Base-by-base conservation (phyloP, 2,113 vertebrate genomes). In the Indicator indicator region DNA sequence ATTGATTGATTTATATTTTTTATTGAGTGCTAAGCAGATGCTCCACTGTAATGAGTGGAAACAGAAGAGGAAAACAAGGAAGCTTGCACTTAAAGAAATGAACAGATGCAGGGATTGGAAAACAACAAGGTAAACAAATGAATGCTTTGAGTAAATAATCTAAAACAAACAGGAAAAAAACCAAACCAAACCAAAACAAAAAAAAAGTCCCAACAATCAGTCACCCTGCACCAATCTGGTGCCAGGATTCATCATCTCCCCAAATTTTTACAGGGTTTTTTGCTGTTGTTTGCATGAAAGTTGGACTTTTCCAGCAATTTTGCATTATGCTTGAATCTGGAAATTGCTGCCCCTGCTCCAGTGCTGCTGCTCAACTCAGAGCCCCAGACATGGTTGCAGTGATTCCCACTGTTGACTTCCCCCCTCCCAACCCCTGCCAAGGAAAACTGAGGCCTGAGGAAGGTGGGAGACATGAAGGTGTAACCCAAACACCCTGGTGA, bases 101-200 rank as follows among this genome's bases (percentile, higher is more conserved):
- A 98, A 94, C 97, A 98, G 97, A 97, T 97, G 97, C 70, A 95
- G 75, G 36, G 71, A 97, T 86, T 92, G 74, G 93, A 97, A 97
- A 95, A 97, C 88, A 97, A 94, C 80, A 70, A 93, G 78, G 59
- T 96, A 97, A 97, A 96, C 93, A 97, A 98, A 97, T 93, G 96
- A 97, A 95, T 83, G 75, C 73, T 91, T 95, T 50, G 81, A 89
- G 90, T 89, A 95, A 96, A 92, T 89, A 97, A 77, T 28, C 56
- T 80, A 76, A 93, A 92, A 93, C 83, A 94, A 96, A 87, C 83
- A 86, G 38, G 3, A 42, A 42, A 63, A 44, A 48, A 12, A 11
- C 46, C 5, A 3, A 56, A 30, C 13, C 26, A 55, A 56, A 16
- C 14, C 24, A 26, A 18, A 19, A 16, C 21, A 50, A 50, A 42